Evolutionary conservation across 2,113 vertebrate genomes (phyloP).

Genomic region (Phycodurus eques): DNA sequence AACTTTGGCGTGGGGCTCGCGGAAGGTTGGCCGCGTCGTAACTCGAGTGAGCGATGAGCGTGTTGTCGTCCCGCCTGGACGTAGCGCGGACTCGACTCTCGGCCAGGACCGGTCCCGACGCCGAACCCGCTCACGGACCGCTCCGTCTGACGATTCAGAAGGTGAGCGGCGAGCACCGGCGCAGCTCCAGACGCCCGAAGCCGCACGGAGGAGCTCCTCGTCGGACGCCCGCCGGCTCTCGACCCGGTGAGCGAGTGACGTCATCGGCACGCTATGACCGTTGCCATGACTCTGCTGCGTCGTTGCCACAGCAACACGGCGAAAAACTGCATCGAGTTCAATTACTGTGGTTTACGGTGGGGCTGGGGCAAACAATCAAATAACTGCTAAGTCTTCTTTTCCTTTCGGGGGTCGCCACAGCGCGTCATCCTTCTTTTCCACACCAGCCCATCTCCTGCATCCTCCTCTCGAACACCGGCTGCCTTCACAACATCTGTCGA

Average conservation of each 20-base stretch:
- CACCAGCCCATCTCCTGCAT: too few species aligned
- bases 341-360: too few species aligned
- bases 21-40: not conserved
- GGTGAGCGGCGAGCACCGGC: not conserved
- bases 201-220: slow-evolving; percentile 24
- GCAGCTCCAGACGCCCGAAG: not conserved
- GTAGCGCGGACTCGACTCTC: not conserved
- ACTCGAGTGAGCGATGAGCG: not conserved
- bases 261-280: not conserved
- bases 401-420: too few species aligned
- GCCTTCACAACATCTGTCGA: too few species aligned
- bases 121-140: not conserved
- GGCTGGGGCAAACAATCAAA: too few species aligned
- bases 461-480: too few species aligned
- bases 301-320: not conserved
- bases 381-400: too few species aligned
- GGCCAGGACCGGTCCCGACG: not conserved
- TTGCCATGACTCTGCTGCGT: not conserved
- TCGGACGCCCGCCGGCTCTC: not conserved
- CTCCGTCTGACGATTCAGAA: not conserved
- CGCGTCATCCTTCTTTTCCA: too few species aligned
- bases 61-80: not conserved
- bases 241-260: slow-evolving; percentile 16
- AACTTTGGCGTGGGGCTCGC: slow-evolving; percentile 49
- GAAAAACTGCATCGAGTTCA: not conserved